Conservation (phyloP, 2,888 invertebrate genomes). For the Lamproptera curius region DNA sequence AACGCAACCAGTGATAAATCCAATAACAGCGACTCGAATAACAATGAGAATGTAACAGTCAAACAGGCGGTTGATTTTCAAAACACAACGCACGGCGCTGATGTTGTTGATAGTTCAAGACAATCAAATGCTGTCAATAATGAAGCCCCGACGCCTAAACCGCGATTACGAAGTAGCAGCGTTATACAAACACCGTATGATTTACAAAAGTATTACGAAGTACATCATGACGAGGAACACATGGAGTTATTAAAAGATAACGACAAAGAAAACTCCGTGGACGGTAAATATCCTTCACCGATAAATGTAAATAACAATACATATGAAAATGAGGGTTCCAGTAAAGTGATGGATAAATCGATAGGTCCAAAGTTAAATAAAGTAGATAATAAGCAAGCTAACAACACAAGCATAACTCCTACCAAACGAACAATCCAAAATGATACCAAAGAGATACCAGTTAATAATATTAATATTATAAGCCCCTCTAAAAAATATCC, state of each 20-base stretch:
- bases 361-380: slow-evolving; percentile 39
- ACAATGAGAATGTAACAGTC: slow-evolving; percentile 67
- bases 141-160: slow-evolving; percentile 57
- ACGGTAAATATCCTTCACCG: slow-evolving; percentile 49
- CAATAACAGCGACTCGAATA: slow-evolving; percentile 66
- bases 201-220: slow-evolving; percentile 69
- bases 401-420: slow-evolving; percentile 51
- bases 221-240: slow-evolving; percentile 69
- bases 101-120: slow-evolving; percentile 50
- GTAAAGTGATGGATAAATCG: slow-evolving; percentile 37
- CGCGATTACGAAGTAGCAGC: slow-evolving; percentile 66
- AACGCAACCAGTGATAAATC: slow-evolving; percentile 50
- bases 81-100: slow-evolving; percentile 48
- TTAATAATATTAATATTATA: slow-evolving; percentile 63
- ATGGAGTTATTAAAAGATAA: slow-evolving; percentile 63
- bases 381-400: slow-evolving; percentile 40
- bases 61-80: slow-evolving; percentile 65
- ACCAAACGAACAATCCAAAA: slow-evolving; percentile 67
- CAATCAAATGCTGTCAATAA: slow-evolving; percentile 35
- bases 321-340: slow-evolving; percentile 40
- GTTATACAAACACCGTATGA: slow-evolving; percentile 74
- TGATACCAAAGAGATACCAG: slow-evolving; percentile 68
- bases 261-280: slow-evolving; percentile 38
- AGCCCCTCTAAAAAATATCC: slow-evolving; percentile 74
- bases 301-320: slow-evolving; percentile 52